Evolutionary conservation across 2,888 invertebrate species (phyloP).

Genomic region (Drosophila longiperda): DNA sequence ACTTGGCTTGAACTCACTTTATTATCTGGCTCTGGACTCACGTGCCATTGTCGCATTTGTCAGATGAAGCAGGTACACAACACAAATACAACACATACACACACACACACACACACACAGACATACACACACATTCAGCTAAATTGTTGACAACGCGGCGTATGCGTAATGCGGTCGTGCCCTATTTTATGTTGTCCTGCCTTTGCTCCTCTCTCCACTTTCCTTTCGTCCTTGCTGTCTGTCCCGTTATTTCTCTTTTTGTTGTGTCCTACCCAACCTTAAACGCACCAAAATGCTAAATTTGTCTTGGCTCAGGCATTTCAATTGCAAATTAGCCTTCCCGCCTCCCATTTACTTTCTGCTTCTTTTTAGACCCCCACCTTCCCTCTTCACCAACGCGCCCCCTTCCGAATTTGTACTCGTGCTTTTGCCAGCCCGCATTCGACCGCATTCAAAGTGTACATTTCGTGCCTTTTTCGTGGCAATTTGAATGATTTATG

Average conservation of each 20-base stretch:
- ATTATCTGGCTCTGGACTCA: constrained; percentile 34
- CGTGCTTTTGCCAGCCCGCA: constrained; percentile 2
- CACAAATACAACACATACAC: background rate
- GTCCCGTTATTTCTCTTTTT: background rate
- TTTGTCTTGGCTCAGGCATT: constrained; percentile 71
- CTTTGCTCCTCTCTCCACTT: constrained; percentile 2
- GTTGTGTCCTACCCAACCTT: constrained; percentile 23
- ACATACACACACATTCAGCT: constrained; percentile 12
- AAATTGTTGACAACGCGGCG: constrained; percentile 61
- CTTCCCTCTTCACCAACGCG: background rate
- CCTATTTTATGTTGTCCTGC: constrained; percentile 30
- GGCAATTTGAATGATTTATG: constrained; percentile 80
- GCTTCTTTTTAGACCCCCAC: no score
- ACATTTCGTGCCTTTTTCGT: constrained; percentile 51
- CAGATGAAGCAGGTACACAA: constrained; percentile 28
- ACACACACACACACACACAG: constrained; percentile 2
- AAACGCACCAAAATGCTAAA: constrained; percentile 44
- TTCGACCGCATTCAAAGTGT: constrained; percentile 57
- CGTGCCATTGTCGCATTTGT: constrained; percentile 59
- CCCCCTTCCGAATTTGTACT: background rate
- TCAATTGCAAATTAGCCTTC: constrained; percentile 76
- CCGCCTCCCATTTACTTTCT: constrained; percentile 2
- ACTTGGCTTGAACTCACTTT: background rate
- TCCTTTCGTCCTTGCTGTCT: background rate
- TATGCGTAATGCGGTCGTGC: constrained; percentile 64